A percentile compares a stretch with the other conserved stretches of the same genome.
Evolutionary conservation across 1,140 invertebrate species (phyloP).

Genomic region (Nixonia krombeini): DNA sequence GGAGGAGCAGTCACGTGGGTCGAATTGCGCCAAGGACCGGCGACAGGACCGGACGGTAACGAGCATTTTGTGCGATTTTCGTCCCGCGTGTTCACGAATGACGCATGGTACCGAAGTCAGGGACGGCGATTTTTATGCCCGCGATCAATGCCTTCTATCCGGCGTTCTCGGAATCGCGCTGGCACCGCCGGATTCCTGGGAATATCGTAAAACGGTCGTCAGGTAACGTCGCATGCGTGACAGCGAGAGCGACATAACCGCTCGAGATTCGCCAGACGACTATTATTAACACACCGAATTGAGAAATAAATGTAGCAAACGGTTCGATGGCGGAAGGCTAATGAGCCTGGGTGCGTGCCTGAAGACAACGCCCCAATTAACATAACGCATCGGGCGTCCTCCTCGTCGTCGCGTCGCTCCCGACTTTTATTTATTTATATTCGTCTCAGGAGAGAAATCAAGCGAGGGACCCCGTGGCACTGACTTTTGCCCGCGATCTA

Average conservation of each 20-base stretch:
- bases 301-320: slow-evolving; percentile 61
- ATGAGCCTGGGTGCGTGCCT: slow-evolving; percentile 69
- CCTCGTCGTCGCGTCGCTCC: slow-evolving; percentile 25
- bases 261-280: slow-evolving; percentile 17
- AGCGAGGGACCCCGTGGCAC: slow-evolving; percentile 30
- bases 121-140: too few species aligned
- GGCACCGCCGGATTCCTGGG: slow-evolving; percentile 15
- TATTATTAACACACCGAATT: slow-evolving; percentile 52
- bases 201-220: slow-evolving; percentile 13
- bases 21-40: slow-evolving; percentile 53
- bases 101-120: slow-evolving; percentile 30
- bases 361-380: slow-evolving; percentile 73
- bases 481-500: slow-evolving; percentile 65
- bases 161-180: too few species aligned
- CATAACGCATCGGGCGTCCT: slow-evolving; percentile 64
- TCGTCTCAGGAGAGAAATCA: slow-evolving; percentile 62
- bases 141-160: too few species aligned
- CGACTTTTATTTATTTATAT: slow-evolving; percentile 72
- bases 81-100: slow-evolving; percentile 48
- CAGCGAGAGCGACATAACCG: slow-evolving; percentile 19
- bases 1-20: slow-evolving; percentile 50
- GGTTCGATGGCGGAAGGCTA: slow-evolving; percentile 63
- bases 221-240: slow-evolving; percentile 45
- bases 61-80: slow-evolving; percentile 56
- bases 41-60: slow-evolving; percentile 55